These are phyloP conservation scores for Cremastobaeus sp. DNA, from an alignment of 2,888 invertebrate species.

Conservation along the genomic window DNA sequence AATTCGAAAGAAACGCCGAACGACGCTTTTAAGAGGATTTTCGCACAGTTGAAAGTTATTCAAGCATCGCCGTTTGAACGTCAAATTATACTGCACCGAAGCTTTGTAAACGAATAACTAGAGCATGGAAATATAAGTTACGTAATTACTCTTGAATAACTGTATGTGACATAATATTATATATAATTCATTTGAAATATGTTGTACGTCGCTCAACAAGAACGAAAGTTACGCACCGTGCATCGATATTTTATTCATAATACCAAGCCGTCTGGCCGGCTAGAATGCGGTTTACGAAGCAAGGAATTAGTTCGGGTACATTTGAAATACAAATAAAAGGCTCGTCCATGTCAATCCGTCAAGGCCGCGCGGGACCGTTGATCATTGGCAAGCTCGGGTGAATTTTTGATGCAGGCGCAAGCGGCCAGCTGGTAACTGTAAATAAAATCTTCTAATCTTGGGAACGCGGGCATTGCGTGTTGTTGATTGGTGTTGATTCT, in stretches of 20 bases:
- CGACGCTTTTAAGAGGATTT: slow-evolving; percentile 5
- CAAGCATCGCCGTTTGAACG: slow-evolving; percentile 15
- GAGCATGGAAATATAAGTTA: slow-evolving; percentile 35
- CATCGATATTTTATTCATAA: slow-evolving; percentile 31
- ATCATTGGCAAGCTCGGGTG: no score
- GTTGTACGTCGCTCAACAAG: slow-evolving; percentile 28
- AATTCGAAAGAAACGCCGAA: slow-evolving; percentile 9
- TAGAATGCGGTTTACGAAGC: slow-evolving; percentile 1
- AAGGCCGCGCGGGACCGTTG: neutral
- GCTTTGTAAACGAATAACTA: slow-evolving; percentile 24
- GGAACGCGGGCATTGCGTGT: slow-evolving; percentile 29
- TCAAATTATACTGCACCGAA: slow-evolving; percentile 14
- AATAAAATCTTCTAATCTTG: slow-evolving; percentile 12
- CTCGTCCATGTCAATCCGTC: neutral
- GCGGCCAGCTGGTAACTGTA: slow-evolving; percentile 12
- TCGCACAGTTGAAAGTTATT: slow-evolving; percentile 15
- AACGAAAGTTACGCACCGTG: slow-evolving; percentile 36
- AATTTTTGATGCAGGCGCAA: no score
- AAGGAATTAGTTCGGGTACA: slow-evolving; percentile 14
- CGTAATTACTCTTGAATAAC: slow-evolving; percentile 33
- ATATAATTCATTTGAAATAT: slow-evolving; percentile 23
- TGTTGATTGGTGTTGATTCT: slow-evolving; percentile 44
- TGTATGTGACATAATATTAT: slow-evolving; percentile 43
- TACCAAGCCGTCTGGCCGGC: neutral
- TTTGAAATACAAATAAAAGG: slow-evolving; percentile 15